A percentile compares a stretch with the other conserved stretches of the same genome.
Evolutionary conservation across 2,888 invertebrate species (phyloP).

Genomic region (Tipula lateralis): DNA sequence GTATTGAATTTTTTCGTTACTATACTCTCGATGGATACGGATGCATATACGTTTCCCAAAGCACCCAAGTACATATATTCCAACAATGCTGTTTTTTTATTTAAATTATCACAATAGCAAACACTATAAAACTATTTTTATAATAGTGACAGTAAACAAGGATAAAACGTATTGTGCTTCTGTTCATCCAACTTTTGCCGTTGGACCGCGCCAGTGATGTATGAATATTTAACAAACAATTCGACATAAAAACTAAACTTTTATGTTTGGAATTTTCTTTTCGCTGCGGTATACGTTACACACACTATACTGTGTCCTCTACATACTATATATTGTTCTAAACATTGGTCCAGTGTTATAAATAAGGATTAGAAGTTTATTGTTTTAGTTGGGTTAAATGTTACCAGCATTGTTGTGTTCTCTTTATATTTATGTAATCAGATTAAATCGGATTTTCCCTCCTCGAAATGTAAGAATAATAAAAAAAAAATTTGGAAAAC

Average conservation of each 20-base stretch:
- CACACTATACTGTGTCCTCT: background rate
- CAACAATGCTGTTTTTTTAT: background rate
- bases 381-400: constrained; percentile 12
- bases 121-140: background rate
- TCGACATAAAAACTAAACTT: background rate
- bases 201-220: background rate
- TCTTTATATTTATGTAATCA: background rate
- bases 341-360: background rate
- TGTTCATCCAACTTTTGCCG: background rate
- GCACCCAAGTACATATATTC: background rate
- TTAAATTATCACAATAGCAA: background rate
- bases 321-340: background rate
- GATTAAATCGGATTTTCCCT: background rate
- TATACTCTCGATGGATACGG: background rate
- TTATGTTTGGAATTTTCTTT: background rate
- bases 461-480: background rate
- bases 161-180: background rate
- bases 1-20: background rate
- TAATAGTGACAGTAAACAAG: background rate
- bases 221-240: background rate
- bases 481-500: background rate
- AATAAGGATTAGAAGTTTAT: background rate
- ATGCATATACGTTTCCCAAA: background rate
- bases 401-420: background rate
- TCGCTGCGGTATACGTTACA: background rate